A percentile compares a stretch with the other conserved stretches of the same genome.
Conservation (phyloP, 37 sponge, comb jelly and placozoan species). For the Halichondria panicea region DNA sequence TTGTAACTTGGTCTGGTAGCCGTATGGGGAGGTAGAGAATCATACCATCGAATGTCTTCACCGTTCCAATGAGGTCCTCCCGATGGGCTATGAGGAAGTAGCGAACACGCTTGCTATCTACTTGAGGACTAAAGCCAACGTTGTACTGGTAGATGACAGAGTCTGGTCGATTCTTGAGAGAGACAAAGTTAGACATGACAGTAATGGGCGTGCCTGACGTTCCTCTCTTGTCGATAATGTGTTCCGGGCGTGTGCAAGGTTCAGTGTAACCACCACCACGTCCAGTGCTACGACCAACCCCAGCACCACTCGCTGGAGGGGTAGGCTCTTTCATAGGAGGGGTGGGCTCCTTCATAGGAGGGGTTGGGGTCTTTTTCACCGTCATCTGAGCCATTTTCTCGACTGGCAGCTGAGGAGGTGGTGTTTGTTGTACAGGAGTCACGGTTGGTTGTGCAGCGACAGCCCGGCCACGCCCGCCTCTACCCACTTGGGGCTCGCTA, state of each 20-base stretch:
- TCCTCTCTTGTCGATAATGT: conserved; percentile 75
- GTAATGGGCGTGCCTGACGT: conserved; percentile 40
- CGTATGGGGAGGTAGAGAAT: conserved; percentile 72
- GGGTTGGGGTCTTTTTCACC: background rate
- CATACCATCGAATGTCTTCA: conserved; percentile 86
- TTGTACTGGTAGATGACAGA: conserved; percentile 89
- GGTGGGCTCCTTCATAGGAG: background rate
- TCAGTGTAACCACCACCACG: conserved; percentile 25
- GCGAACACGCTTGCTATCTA: conserved; percentile 64
- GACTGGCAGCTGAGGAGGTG: background rate
- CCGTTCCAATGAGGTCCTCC: conserved; percentile 57
- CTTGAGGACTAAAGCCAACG: conserved; percentile 66
- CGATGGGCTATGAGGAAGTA: conserved; percentile 53
- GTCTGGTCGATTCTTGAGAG: conserved; percentile 56
- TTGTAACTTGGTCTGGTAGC: conserved; percentile 36
- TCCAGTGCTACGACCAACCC: conserved; percentile 3
- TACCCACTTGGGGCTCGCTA: conserved; percentile 21
- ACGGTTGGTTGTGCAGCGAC: conserved; percentile 8
- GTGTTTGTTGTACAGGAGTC: background rate
- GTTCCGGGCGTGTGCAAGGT: conserved; percentile 63
- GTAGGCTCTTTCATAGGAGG: background rate
- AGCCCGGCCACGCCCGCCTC: conserved; percentile 41
- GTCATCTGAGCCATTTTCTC: conserved; percentile 33
- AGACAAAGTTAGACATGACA: conserved; percentile 73
- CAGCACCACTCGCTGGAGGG: conserved; percentile 1